Conservation (phyloP, 2,888 invertebrate species). For the Therioaphis trifolii region DNA sequence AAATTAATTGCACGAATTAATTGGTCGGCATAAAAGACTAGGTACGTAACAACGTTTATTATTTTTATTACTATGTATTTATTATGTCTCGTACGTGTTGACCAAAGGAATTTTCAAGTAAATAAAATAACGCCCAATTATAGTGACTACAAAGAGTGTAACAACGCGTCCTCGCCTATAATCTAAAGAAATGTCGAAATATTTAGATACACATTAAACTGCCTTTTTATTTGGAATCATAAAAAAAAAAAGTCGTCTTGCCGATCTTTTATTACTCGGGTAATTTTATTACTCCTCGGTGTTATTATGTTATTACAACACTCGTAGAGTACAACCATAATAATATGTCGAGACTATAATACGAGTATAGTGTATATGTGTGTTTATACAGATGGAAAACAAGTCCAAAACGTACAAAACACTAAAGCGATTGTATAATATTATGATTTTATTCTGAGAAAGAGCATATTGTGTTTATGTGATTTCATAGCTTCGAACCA, state of each 20-base stretch:
- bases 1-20: background rate
- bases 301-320: background rate
- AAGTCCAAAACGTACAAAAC: background rate
- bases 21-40: background rate
- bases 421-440: background rate
- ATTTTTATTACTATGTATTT: background rate
- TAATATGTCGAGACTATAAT: too few species aligned
- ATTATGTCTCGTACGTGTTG: background rate
- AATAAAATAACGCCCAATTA: constrained; percentile 8
- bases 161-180: background rate
- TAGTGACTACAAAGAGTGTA: background rate
- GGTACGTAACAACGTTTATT: background rate
- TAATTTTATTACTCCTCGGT: constrained; percentile 37
- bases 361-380: too few species aligned
- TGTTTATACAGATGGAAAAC: background rate
- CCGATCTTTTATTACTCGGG: constrained; percentile 7
- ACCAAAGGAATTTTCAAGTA: background rate
- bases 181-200: constrained; percentile 16
- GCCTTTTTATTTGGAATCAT: background rate
- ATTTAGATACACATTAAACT: constrained; percentile 8
- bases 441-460: too few species aligned
- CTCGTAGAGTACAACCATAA: constrained; percentile 9
- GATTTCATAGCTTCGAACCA: too few species aligned
- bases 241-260: background rate
- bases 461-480: too few species aligned